Percentiles rank a stretch among this genome's conserved stretches.
Conservation (phyloP, 2,797 vertebrate species). For the Alcedo atthis region DNA sequence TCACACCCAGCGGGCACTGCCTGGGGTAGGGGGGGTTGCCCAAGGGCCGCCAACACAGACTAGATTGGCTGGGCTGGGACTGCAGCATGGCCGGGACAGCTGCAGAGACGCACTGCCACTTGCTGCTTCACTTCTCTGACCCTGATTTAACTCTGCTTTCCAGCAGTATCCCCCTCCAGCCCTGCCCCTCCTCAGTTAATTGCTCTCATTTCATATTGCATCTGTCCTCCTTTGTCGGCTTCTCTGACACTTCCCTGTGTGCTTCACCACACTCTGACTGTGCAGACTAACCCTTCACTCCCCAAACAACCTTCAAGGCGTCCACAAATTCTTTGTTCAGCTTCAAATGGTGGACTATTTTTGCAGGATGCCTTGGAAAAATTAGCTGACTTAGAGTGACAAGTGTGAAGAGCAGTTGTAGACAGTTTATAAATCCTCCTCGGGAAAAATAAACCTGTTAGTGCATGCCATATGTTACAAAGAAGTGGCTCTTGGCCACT, state of each 20-base stretch:
- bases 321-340: constrained; percentile 2
- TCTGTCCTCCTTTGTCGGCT: not conserved
- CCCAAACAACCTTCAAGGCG: not conserved
- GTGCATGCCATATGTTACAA: constrained; percentile 43
- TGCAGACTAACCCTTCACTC: not conserved
- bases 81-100: not conserved
- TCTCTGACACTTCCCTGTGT: not conserved
- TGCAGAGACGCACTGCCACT: not conserved
- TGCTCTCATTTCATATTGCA: not conserved
- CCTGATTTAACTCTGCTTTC: not conserved
- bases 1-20: not conserved
- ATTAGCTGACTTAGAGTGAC: constrained; percentile 48
- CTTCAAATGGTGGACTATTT: not conserved
- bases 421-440: constrained; percentile 67
- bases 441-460: constrained; percentile 64
- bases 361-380: constrained; percentile 6
- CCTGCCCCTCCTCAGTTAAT: not conserved
- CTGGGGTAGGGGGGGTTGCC: accelerated
- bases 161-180: not conserved
- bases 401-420: constrained; percentile 68
- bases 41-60: accelerated
- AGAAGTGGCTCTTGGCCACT: constrained; percentile 32
- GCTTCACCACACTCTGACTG: accelerated
- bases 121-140: constrained; percentile 10
- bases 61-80: not conserved